phyloP scores from a whole-genome alignment of 2,113 vertebrate species.

The Oplegnathus fasciatus region DNA sequence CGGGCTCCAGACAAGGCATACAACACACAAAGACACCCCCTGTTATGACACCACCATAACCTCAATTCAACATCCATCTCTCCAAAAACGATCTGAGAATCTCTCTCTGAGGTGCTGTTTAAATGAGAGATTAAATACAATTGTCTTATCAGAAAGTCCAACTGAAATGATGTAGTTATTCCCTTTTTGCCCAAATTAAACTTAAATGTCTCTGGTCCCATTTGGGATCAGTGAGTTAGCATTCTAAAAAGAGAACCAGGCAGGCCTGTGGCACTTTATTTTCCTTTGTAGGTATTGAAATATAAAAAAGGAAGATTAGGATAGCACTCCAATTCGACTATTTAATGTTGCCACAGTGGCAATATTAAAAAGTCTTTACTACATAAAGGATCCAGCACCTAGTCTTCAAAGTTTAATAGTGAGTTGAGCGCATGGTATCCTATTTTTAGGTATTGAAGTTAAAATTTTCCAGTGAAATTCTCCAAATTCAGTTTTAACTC shows the following conservation, averaged over 20 bases:
- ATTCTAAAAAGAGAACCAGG: neutral
- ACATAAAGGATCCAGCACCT: no score
- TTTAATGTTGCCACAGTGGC: no score
- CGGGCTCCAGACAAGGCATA: conserved; percentile 85
- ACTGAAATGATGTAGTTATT: neutral
- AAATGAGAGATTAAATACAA: neutral
- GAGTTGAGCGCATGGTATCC: no score
- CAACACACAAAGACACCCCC: conserved; percentile 73
- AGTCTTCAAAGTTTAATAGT: no score
- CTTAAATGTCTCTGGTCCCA: no score
- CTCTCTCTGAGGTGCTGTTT: neutral
- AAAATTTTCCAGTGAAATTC: neutral
- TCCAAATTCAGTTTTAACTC: neutral
- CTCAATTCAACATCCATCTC: neutral
- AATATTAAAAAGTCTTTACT: no score
- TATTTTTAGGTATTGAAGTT: neutral
- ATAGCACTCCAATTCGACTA: no score
- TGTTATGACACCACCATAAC: neutral
- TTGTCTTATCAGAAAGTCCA: neutral
- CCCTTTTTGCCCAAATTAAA: no score
- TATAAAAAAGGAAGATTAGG: no score
- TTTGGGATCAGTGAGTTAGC: neutral
- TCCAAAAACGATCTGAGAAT: neutral
- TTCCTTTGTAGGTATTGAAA: no score
- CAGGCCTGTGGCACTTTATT: neutral